These are phyloP conservation scores for Herminia tarsipennalis DNA, from an alignment of 2,888 invertebrate species.

Conservation along the genomic window DNA sequence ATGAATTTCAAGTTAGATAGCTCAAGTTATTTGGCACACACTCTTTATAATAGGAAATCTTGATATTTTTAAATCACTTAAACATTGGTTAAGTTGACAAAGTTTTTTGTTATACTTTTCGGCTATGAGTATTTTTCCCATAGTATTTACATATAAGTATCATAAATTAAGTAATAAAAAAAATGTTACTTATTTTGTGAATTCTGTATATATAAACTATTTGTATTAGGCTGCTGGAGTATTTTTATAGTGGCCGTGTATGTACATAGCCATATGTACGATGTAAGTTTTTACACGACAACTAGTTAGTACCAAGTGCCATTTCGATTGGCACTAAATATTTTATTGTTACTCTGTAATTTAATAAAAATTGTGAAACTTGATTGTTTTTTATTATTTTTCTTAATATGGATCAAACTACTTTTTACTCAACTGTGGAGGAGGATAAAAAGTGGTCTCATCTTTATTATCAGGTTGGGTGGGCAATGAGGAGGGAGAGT, in stretches of 20 bases:
- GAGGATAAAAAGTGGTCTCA: too few relatives aligned
- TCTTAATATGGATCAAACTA: too few relatives aligned
- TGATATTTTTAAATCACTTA: too few relatives aligned
- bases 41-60: too few relatives aligned
- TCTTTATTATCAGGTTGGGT: too few relatives aligned
- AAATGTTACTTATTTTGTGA: constrained; percentile 52
- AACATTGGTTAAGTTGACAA: too few relatives aligned
- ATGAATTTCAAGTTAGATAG: too few relatives aligned
- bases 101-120: constrained; percentile 10
- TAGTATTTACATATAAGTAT: constrained; percentile 17
- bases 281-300: constrained; percentile 74
- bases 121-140: constrained; percentile 3
- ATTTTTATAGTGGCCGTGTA: constrained; percentile 60
- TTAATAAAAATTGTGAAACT: constrained; percentile 60
- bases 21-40: too few relatives aligned
- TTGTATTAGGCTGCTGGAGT: constrained; percentile 41
- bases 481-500: too few relatives aligned
- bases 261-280: constrained; percentile 60
- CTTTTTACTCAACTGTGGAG: too few relatives aligned
- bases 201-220: constrained; percentile 51
- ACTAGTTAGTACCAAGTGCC: constrained; percentile 66
- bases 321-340: constrained; percentile 68
- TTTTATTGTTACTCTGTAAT: constrained; percentile 75
- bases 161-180: constrained; percentile 23
- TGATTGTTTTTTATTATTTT: constrained; percentile 14